Evolutionary conservation across 2,113 vertebrate genomes (phyloP).

Genomic region (Oreamnos americanus): DNA sequence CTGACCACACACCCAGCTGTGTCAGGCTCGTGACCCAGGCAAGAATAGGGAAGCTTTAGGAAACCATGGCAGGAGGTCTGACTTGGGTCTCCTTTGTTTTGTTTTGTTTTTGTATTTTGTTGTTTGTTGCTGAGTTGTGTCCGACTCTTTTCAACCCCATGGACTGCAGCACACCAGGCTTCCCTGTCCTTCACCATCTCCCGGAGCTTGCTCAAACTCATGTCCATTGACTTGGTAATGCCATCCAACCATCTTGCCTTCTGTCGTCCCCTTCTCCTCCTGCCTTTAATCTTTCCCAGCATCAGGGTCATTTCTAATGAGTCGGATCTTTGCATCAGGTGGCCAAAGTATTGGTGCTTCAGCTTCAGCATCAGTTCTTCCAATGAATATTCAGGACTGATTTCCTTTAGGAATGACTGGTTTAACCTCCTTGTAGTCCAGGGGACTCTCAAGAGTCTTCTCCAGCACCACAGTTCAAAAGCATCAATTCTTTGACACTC

Average conservation of each 20-base stretch:
- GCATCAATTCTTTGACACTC: neutral
- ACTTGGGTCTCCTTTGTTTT: neutral
- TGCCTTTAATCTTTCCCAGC: neutral
- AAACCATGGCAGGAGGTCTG: neutral
- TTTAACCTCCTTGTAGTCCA: neutral
- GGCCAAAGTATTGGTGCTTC: neutral
- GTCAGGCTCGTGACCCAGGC: neutral
- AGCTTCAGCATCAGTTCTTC: neutral
- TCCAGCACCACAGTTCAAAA: neutral
- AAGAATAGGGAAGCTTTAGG: neutral
- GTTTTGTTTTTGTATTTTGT: neutral
- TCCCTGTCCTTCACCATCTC: neutral
- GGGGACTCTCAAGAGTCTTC: neutral
- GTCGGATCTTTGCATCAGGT: neutral
- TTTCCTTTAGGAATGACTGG: neutral
- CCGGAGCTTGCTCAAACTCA: rapidly evolving
- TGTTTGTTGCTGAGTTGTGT: neutral
- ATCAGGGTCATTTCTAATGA: neutral
- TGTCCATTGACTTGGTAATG: neutral
- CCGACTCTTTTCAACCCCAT: neutral
- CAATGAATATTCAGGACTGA: neutral
- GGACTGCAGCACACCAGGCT: neutral
- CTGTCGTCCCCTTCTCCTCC: neutral
- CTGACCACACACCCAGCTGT: neutral
- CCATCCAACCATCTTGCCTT: neutral